Evolutionary conservation across 2,113 vertebrate species (phyloP), one percentile per base, ranked within the genome.

Genomic region (Pachyramphus minor): DNA sequence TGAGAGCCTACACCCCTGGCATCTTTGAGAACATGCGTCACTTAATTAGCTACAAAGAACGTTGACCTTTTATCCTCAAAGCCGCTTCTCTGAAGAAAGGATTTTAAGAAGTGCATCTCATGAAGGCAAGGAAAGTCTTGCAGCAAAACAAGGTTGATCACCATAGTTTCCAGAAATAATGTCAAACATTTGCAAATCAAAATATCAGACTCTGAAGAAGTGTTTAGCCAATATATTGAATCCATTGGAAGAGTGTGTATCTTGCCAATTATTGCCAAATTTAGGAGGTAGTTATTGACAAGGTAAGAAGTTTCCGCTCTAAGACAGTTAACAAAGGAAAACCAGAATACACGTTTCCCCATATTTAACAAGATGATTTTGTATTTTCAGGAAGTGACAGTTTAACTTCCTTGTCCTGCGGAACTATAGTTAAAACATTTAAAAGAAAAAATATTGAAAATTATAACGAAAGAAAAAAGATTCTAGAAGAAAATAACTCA

Each of bases 271-370:
- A 96, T 94, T 96, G 90, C 95, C 80, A 2, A 74, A 74, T 42
- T 94, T 47, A 22, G 75, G 95, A 97, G 95, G 94, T 97, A 96
- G 93, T 84, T 95, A 93, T 37, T 94, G 85, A 80, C 93, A 90
- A 90, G 88, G 78, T 83, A 90, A 67, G 56, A 72, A 79, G 52
- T 60, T 95, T 67, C 64, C 44, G 77, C 63, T 59, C 49, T 72
- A 53, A 58, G 71, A 93, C 50, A 83, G 50, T 53, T 63, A 79
- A 84, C 78, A 41, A 35, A 80, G 52, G 63, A 88, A 88, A 41
- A 94, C 39, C 35, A 58, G 16, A 76, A 23, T 13, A 64, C n/a
- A 35, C 10, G 22, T 91, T 69, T 73, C 45, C 37, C 39, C 20
- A 1, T 69, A n/a, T 19, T 88, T 87, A 53, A 86, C 53, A 84